These are phyloP conservation scores for Dicaeum eximium DNA, from an alignment of 2,113 vertebrate genomes.

Conservation along the genomic window DNA sequence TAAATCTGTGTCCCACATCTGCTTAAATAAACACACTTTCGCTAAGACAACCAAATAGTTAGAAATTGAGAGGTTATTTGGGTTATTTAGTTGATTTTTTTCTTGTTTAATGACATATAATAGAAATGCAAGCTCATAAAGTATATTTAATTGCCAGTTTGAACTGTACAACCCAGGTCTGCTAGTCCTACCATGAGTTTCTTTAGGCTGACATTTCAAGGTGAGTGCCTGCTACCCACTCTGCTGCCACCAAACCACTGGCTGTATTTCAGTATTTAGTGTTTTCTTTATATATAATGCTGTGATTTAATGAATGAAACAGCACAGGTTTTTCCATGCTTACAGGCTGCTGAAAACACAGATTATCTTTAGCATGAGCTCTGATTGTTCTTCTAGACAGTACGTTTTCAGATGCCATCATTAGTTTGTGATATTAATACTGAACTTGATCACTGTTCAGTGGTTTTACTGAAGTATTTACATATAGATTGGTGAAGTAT, in stretches of 20 bases:
- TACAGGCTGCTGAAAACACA: conserved; percentile 58
- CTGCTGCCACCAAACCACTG: conserved; percentile 16
- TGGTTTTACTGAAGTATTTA: conserved; percentile 74
- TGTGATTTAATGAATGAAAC: conserved; percentile 5
- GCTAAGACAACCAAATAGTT: not conserved
- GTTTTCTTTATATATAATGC: conserved; percentile 9
- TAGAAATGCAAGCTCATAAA: not conserved
- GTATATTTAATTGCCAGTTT: not conserved
- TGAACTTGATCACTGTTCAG: conserved; percentile 69
- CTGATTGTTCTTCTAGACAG: conserved; percentile 65
- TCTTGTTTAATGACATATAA: not conserved
- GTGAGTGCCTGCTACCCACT: not conserved
- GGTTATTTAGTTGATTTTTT: not conserved
- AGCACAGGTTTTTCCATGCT: not conserved
- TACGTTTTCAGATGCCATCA: conserved; percentile 62
- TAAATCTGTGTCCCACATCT: not conserved
- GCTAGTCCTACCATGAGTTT: not conserved
- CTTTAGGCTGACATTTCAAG: conserved; percentile 12
- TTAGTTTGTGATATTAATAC: conserved; percentile 73
- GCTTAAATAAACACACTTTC: not conserved
- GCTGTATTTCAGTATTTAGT: conserved; percentile 44
- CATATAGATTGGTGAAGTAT: conserved; percentile 66
- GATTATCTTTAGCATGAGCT: conserved; percentile 47
- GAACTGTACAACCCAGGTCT: not conserved
- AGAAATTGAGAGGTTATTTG: not conserved